Evolutionary conservation across 2,888 invertebrate species (phyloP), one percentile per base, ranked within the genome.

Genomic region (Protonemura montana): DNA sequence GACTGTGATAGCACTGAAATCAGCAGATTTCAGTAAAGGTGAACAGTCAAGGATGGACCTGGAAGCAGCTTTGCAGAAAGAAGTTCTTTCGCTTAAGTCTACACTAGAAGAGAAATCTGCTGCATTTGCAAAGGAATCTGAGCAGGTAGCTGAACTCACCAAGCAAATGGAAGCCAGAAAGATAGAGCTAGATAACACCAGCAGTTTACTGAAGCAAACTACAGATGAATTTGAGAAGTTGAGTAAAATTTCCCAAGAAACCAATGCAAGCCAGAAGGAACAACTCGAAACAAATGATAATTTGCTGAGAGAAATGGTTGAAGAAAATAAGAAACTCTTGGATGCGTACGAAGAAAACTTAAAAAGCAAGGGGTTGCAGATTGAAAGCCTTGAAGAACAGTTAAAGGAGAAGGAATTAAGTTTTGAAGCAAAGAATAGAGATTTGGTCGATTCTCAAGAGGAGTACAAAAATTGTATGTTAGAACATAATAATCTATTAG

Each of bases 271-370:
- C 86, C 89, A 91, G 27, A 89, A 91, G 89, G 90, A 91, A 87
- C 89, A 91, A 88, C 89, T 92, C 2, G 90, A 91, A 83, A 89
- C 86, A 10, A 90, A 90, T 30, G 90, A 93, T 0, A 91, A 90
- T 59, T 92, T 93, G 85, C 91, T 92, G 1, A 92, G 91, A 88
- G 90, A 91, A 76, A 91, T 91, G 16, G 90, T 90, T 21, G 91
- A 89, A 86, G 92, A 92, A 25, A 92, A 92, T 30, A 92, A 92
- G 88, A 91, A 92, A 89, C 89, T 93, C 25, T 90, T 92, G 21
- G 91, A 90, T 88, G 93, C 93, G 89, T 92, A 91, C 88, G 92
- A 93, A 88, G 92, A 92, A 89, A 92, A 92, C 3, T 90, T 93
- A 80, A 92, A 92, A 87, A 93, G 93, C 89, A 92, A 93, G 89